Evolutionary conservation across 2,888 invertebrate species (phyloP).

Genomic region (Helleia helle): DNA sequence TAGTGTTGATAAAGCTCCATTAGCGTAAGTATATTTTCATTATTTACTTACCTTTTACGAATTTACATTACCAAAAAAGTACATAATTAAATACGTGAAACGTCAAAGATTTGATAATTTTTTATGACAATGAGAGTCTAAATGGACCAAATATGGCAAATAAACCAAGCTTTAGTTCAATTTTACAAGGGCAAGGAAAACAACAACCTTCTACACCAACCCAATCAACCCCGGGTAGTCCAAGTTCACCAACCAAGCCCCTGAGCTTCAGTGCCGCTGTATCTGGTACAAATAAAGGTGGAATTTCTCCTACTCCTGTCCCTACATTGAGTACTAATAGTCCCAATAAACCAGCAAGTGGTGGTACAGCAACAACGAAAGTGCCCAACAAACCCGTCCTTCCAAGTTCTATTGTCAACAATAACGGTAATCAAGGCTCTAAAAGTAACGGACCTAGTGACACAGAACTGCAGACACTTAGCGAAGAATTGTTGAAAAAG

Average conservation of each 20-base stretch:
- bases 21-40: constrained; percentile 83
- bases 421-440: constrained; percentile 33
- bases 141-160: constrained; percentile 27
- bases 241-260: constrained; percentile 34
- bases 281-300: constrained; percentile 31
- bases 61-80: too few species aligned
- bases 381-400: constrained; percentile 36
- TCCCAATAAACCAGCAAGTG: constrained; percentile 20
- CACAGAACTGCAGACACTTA: constrained; percentile 77
- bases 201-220: constrained; percentile 13
- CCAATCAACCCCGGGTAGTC: constrained; percentile 14
- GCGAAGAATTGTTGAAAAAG: constrained; percentile 81
- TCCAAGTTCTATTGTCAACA: constrained; percentile 59
- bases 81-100: too few species aligned
- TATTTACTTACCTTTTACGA: too few species aligned
- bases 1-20: constrained; percentile 80
- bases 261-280: constrained; percentile 46
- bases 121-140: constrained; percentile 41
- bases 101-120: constrained; percentile 56
- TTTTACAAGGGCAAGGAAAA: constrained; percentile 32
- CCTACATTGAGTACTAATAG: constrained; percentile 25
- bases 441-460: constrained; percentile 58
- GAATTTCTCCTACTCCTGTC: constrained; percentile 19
- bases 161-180: constrained; percentile 51
- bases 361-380: constrained; percentile 18